A percentile compares a stretch with the other conserved stretches of the same genome.
phyloP scores from a whole-genome alignment of 2,113 vertebrate species.

The Nothobranchius kuhntae region DNA sequence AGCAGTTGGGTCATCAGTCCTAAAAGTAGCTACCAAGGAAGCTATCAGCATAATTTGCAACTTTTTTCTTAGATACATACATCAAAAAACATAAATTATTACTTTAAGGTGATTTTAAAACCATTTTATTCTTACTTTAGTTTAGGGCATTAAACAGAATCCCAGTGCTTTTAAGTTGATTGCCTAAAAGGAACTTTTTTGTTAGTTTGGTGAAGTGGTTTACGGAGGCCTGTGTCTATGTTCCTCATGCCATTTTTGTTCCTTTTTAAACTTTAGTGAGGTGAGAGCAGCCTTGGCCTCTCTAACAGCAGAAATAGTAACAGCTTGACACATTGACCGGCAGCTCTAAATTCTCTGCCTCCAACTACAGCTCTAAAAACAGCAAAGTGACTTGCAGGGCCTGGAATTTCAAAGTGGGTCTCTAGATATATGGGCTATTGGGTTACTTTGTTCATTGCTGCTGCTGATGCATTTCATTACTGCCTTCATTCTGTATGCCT shows the following conservation, averaged over 20 bases:
- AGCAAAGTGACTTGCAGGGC: constrained; percentile 55
- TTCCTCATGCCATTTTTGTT: constrained; percentile 1
- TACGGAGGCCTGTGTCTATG: neutral
- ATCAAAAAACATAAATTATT: too few species aligned
- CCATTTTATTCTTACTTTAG: too few species aligned
- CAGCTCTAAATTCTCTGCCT: constrained; percentile 40
- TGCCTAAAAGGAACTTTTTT: neutral
- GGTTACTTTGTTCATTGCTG: constrained; percentile 57
- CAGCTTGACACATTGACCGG: constrained; percentile 57
- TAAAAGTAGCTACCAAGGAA: too few species aligned
- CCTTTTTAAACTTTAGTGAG: constrained; percentile 37
- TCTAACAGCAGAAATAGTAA: constrained; percentile 47
- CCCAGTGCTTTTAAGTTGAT: too few species aligned
- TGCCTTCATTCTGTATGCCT: constrained; percentile 2
- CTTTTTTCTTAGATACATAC: too few species aligned
- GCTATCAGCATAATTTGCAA: too few species aligned
- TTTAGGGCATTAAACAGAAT: too few species aligned
- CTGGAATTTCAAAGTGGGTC: constrained; percentile 60
- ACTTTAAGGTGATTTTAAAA: too few species aligned
- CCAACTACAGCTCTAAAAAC: constrained; percentile 53
- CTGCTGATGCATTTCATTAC: constrained; percentile 48
- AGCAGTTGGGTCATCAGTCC: too few species aligned
- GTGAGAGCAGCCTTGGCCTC: constrained; percentile 46
- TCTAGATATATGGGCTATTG: constrained; percentile 65
- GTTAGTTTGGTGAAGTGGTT: neutral